Evolutionary conservation across 2,113 vertebrate species (phyloP), one percentile per base, ranked within the genome.

Genomic region (Nothobranchius furzeri): DNA sequence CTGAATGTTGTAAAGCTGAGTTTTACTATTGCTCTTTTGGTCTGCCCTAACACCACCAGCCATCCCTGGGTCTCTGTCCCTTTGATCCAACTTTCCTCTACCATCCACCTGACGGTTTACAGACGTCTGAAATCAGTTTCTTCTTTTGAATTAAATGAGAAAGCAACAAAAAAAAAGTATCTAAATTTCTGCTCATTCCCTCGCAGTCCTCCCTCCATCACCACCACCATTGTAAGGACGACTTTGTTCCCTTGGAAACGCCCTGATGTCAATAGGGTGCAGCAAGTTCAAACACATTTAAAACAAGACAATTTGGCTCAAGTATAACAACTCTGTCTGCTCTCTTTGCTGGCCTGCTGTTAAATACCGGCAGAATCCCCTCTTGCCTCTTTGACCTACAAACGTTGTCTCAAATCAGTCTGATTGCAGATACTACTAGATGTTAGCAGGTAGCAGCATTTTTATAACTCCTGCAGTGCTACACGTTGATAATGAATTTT

Each of bases 341-440:
- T 30, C 30, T 30, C 68, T 68, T 85, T 68, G 61, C 46, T 69
- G 71, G 49, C 66, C 61, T 60, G 59, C 68, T 74, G 73, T 84
- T 82, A 71, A 81, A 81, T 73, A 72, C 50, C 75, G 49, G 20
- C 54, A 79, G 61, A 81, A 68, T 64, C 59, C 60, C 35, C 72
- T 57, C 58, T 15, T 25, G 54, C 60, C 47, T 55, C 68, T 70
- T 56, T 76, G 76, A 76, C 69, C 71, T 17, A 59, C 60, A 56
- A 55, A 24, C 53, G 63, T 48, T 6, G 4, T 17, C 47, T 58
- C 35, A 43, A 4, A 68, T 48, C 8, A 5, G 37, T 61, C 77
- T 78, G 68, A 55, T 71, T 50, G 74, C 50, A 40, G 37, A 9
- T 6, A 40, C 9, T 13, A 2, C 56, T 36, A 42, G 64, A 76